A percentile compares a stretch with the other conserved stretches of the same genome.
phyloP scores from a whole-genome alignment of 2,888 invertebrate species.

The Globia sparganii region DNA sequence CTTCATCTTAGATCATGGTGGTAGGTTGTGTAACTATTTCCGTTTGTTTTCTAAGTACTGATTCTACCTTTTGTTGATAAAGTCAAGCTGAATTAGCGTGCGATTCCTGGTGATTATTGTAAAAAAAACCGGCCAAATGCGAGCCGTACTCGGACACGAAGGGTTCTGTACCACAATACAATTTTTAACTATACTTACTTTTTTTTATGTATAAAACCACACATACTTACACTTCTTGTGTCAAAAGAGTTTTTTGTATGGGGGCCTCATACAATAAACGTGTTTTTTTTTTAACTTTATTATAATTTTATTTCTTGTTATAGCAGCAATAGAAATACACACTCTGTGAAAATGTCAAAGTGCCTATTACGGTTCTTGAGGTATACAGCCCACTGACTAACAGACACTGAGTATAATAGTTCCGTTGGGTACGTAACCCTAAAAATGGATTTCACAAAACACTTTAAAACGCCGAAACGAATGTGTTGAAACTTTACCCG shows the following conservation, averaged over 20 bases:
- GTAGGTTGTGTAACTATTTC: constrained; percentile 33
- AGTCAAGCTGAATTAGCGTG: not conserved
- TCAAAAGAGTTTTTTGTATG: no score
- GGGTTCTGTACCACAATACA: not conserved
- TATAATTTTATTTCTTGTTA: not conserved
- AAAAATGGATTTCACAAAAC: not conserved
- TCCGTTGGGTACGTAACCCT: not conserved
- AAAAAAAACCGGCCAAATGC: not conserved
- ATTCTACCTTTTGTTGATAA: not conserved
- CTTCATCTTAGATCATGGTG: constrained; percentile 25
- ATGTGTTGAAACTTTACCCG: not conserved
- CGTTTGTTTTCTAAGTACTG: constrained; percentile 30
- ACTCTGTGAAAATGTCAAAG: not conserved
- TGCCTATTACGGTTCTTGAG: not conserved
- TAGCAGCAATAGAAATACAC: not conserved
- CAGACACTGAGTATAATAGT: not conserved
- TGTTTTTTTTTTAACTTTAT: not conserved
- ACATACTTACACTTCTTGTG: no score
- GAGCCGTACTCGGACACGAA: not conserved
- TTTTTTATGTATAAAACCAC: no score
- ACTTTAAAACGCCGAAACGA: not conserved
- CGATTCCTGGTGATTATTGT: not conserved
- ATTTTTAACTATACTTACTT: no score
- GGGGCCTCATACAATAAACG: not conserved
- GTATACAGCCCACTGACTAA: not conserved